Conservation (phyloP, 2,888 invertebrate species). For the Sminthurides aquaticus region DNA sequence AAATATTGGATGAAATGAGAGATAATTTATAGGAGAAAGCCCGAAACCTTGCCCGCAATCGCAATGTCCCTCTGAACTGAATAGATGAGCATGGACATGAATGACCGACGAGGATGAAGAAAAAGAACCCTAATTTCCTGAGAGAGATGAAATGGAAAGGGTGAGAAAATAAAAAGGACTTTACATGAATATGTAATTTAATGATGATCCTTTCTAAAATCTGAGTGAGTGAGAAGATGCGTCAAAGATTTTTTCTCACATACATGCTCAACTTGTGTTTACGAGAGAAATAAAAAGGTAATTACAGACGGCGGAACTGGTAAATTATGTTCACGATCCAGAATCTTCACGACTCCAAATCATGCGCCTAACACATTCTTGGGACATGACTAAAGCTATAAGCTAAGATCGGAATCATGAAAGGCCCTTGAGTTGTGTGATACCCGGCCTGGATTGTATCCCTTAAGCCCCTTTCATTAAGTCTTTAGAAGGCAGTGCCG, state of each 20-base stretch:
- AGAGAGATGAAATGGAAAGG: neutral
- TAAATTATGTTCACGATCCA: slow-evolving; percentile 20
- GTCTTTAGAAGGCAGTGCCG: too few species aligned
- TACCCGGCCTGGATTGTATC: too few species aligned
- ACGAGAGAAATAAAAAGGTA: slow-evolving; percentile 26
- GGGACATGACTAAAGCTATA: too few species aligned
- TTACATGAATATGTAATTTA: slow-evolving; percentile 18
- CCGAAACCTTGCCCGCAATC: neutral
- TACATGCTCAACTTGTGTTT: slow-evolving; percentile 10
- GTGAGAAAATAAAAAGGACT: slow-evolving; percentile 8
- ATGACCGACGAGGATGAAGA: too few species aligned
- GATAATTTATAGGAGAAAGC: neutral
- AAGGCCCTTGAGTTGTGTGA: too few species aligned
- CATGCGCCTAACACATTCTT: too few species aligned
- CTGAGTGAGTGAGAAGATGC: too few species aligned
- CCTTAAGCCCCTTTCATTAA: too few species aligned
- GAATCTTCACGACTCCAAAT: neutral
- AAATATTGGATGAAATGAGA: neutral
- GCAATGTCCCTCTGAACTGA: too few species aligned
- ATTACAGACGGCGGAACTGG: slow-evolving; percentile 23
- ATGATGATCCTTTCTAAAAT: slow-evolving; percentile 1
- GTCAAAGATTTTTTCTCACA: slow-evolving; percentile 15
- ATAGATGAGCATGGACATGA: too few species aligned
- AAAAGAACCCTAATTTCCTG: neutral
- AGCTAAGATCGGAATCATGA: too few species aligned